Percentiles rank a stretch among this genome's conserved stretches.
These are phyloP conservation scores for Glyptemys insculpta DNA, from an alignment of 2,797 vertebrate genomes.

Conservation along the genomic window DNA sequence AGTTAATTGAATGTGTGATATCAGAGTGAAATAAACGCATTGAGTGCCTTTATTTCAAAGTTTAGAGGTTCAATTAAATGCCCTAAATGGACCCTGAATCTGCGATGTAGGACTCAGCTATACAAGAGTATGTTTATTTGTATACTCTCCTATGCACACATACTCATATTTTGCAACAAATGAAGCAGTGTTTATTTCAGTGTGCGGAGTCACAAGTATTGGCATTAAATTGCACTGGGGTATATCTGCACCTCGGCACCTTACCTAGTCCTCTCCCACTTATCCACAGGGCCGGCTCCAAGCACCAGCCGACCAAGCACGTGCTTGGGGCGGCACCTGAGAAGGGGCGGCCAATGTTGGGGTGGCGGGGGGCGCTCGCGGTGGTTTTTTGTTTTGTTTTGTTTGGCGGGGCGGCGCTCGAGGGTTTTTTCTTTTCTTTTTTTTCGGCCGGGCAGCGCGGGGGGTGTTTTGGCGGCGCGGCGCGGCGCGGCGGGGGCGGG, in stretches of 20 bases:
- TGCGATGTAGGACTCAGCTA: slow-evolving; percentile 29
- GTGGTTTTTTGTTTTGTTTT: no score
- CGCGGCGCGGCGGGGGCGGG: no score
- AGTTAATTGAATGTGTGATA: neutral
- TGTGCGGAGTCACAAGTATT: slow-evolving; percentile 37
- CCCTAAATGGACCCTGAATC: neutral
- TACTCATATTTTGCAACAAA: neutral
- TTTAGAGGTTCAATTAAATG: slow-evolving; percentile 56
- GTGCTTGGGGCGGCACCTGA: no score
- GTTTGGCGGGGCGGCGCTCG: no score
- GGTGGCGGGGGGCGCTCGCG: no score
- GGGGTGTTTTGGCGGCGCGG: no score
- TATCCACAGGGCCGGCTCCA: neutral
- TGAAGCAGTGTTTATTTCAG: slow-evolving; percentile 4
- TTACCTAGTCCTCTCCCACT: neutral
- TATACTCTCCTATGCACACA: neutral
- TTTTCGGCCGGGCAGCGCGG: no score
- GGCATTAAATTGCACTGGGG: neutral
- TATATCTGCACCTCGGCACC: neutral
- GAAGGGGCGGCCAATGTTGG: no score
- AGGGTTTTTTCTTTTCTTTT: no score
- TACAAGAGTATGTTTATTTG: slow-evolving; percentile 61
- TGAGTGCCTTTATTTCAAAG: slow-evolving; percentile 37
- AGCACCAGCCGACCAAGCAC: no score
- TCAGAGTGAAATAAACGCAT: neutral